Evolutionary conservation across 2,797 vertebrate species (phyloP), one percentile per base, ranked within the genome.

Genomic region (Decapterus maruadsi): DNA sequence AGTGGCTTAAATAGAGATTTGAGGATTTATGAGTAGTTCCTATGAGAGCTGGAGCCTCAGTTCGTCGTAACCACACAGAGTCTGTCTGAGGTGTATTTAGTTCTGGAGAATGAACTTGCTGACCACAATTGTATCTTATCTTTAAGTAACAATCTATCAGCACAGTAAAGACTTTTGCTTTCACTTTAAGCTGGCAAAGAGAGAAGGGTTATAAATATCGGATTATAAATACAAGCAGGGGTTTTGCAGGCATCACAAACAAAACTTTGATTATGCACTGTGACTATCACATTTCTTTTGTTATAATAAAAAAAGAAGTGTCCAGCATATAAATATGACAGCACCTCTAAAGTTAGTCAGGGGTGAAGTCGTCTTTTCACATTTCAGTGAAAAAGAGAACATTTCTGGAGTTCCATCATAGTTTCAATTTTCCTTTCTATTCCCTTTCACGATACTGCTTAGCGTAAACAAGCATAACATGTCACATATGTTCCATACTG

Each of bases 401-500:
- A 57, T 6, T 36, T 51, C n/a, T 14, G 9, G 74, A 20, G 12
- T 19, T 6, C 43, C 2, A 45, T 59, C 22, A 36, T 43, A 43
- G 54, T 69, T 75, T 4, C 11, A 17, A 42, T 69, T 58, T 46
- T 8, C 38, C 19, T n/a, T 11, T 42, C 40, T 72, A 66, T 64
- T 63, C 31, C 8, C n/a, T 55, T 46, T 29, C 48, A 60, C 20
- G 12, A 53, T 19, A 7, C 53, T 50, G 16, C 13, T 61, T 57
- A 68, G 75, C 65, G 20, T 68, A 62, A 64, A n/a, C 64, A 72
- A 50, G 50, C 70, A 64, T 42, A 77, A 78, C 63, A 53, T 73
- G 61, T 65, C 36, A 68, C 78, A 75, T 69, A 50, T 84, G 67
- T 72, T 77, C 54, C 3, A 29, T 75, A 36, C 19, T 64, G 12